Evolutionary conservation across 2,113 vertebrate species (phyloP), one percentile per base, ranked within the genome.

Genomic region (Anarhynchus alexandrinus): DNA sequence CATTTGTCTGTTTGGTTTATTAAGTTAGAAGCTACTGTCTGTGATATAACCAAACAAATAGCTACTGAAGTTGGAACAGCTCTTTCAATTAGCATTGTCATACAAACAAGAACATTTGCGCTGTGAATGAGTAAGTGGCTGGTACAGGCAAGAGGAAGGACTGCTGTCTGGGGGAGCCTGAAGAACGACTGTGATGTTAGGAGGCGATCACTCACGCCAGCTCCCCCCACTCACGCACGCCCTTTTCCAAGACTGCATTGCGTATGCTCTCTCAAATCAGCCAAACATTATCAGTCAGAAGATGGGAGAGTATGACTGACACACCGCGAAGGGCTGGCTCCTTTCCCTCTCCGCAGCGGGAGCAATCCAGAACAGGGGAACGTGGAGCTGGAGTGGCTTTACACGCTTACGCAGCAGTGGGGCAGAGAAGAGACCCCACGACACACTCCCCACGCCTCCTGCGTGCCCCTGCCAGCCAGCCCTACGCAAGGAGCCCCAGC

Each of bases 11-110:
- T 92, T 96, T 92, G 80, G 72, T 88, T 94, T 92, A 94, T 92
- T 92, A 96, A 94, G 86, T 86, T 88, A 78, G 86, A 93, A 96
- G 92, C 67, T 94, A 92, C 83, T 94, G 88, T 67, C 69, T 90
- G 88, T 30, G 88, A 58, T 57, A 88, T 40, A 92, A 93, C 59
- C 95, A 92, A 96, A 95, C 72, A 93, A 96, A 92, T 27, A 93
- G 77, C 90, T 83, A 26, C 74, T 66, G 74, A 88, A 82, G 87
- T 21, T 92, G 96, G 90, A 95, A 66, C 42, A 73, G 92, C 74
- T 94, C 82, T 94, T 96, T 86, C 88, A 90, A 78, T 96, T 90
- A 94, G 85, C 86, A 65, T 54, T 66, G 67, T 82, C 82, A 66
- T 6, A 54, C 88, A 93, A 96, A 96, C 92, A 96, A 15, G 85